These are phyloP conservation scores for Silurus aristotelis DNA, from an alignment of 2,797 vertebrate species.

Conservation along the genomic window DNA sequence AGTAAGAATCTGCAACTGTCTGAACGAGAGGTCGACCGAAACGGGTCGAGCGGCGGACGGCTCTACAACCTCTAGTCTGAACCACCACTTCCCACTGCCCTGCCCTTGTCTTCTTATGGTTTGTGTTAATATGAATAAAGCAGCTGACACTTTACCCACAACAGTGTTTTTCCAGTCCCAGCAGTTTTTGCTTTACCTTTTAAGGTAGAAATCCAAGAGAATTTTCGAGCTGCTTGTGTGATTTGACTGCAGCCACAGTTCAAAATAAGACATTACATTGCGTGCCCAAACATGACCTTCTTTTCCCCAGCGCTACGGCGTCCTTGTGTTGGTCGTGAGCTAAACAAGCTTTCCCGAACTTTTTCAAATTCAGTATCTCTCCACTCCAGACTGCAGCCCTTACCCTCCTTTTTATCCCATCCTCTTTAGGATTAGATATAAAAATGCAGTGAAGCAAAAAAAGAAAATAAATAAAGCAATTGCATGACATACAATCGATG, in stretches of 20 bases:
- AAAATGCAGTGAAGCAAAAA: neutral
- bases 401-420: neutral
- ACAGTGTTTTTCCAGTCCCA: neutral
- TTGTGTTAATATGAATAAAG: neutral
- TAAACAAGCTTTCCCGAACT: neutral
- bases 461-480: neutral
- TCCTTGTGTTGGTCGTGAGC: neutral
- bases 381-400: neutral
- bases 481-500: neutral
- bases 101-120: neutral
- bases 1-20: neutral
- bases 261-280: neutral
- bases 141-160: neutral
- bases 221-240: neutral
- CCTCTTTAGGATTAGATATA: neutral
- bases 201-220: neutral
- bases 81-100: neutral
- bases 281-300: too few relatives aligned
- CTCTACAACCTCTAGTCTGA: too few relatives aligned
- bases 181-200: neutral
- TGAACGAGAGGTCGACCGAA: too few relatives aligned
- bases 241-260: neutral
- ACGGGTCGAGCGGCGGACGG: too few relatives aligned
- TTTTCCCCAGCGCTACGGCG: neutral
- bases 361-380: neutral